A percentile compares a stretch with the other conserved stretches of the same genome.
phyloP scores from a whole-genome alignment of 2,113 vertebrate species.

The Myiagra hebetior region DNA sequence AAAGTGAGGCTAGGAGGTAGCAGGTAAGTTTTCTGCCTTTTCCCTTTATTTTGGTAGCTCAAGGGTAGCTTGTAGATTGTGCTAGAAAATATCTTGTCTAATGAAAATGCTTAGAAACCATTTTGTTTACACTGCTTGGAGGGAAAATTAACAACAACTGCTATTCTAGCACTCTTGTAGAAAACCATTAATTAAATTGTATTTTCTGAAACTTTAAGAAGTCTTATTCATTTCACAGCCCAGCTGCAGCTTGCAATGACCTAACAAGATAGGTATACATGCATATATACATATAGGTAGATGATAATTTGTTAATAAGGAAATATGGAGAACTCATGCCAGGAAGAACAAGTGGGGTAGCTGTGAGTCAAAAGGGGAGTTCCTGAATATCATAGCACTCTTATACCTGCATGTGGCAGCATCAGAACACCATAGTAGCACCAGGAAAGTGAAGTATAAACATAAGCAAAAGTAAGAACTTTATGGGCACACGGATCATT shows the following conservation, averaged over 20 bases:
- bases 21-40: neutral
- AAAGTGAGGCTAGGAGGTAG: neutral
- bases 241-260: neutral
- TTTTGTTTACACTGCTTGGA: neutral
- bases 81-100: neutral
- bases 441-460: neutral
- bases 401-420: conserved; percentile 6
- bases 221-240: neutral
- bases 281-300: fast-evolving
- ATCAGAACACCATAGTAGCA: neutral
- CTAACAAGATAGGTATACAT: neutral
- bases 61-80: neutral
- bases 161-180: neutral
- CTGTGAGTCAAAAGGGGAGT: neutral
- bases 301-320: neutral
- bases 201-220: neutral
- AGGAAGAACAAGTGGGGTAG: neutral
- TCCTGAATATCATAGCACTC: neutral
- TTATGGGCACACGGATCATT: neutral
- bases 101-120: neutral
- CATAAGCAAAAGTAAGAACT: neutral
- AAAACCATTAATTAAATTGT: neutral
- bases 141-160: neutral
- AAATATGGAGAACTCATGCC: neutral
- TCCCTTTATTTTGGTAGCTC: neutral